Evolutionary conservation across 2,888 invertebrate species (phyloP).

Genomic region (Atethmia centrago): DNA sequence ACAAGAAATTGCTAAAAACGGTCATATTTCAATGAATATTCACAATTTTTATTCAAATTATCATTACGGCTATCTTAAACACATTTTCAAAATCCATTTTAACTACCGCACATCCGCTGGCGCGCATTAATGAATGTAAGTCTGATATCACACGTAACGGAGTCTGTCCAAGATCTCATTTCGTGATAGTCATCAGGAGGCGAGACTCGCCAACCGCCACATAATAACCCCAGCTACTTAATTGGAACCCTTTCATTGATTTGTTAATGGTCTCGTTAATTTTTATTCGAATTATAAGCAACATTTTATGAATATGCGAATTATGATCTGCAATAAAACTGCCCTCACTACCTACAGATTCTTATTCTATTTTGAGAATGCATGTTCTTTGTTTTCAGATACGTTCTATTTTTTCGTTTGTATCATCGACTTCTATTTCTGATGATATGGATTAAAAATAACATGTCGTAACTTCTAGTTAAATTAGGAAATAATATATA

Average conservation of each 20-base stretch:
- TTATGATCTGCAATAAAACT: slow-evolving; percentile 73
- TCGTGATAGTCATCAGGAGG: slow-evolving; percentile 79
- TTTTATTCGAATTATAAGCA: slow-evolving; percentile 78
- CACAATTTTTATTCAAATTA: slow-evolving; percentile 43
- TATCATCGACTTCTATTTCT: slow-evolving; percentile 10
- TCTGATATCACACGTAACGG: slow-evolving; percentile 73
- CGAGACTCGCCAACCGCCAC: slow-evolving; percentile 78
- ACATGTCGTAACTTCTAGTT: slow-evolving; percentile 58
- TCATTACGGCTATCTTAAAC: slow-evolving; percentile 44
- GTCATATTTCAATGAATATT: slow-evolving; percentile 30
- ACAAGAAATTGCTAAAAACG: slow-evolving; percentile 21
- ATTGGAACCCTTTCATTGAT: slow-evolving; percentile 86
- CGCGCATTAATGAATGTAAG: slow-evolving; percentile 61
- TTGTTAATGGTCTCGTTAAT: slow-evolving; percentile 85
- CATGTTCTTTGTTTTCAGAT: slow-evolving; percentile 16
- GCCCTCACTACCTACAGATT: slow-evolving; percentile 38
- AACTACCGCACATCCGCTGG: slow-evolving; percentile 63
- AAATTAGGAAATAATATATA: slow-evolving; percentile 70
- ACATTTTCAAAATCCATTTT: slow-evolving; percentile 61
- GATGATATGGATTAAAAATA: slow-evolving; percentile 39
- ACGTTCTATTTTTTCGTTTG: slow-evolving; percentile 9
- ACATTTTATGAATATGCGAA: slow-evolving; percentile 74
- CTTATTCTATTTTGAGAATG: slow-evolving; percentile 41
- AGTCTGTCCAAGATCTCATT: slow-evolving; percentile 83
- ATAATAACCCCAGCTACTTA: slow-evolving; percentile 83